phyloP scores from a whole-genome alignment of 2,113 vertebrate species.

The Perca flavescens region DNA sequence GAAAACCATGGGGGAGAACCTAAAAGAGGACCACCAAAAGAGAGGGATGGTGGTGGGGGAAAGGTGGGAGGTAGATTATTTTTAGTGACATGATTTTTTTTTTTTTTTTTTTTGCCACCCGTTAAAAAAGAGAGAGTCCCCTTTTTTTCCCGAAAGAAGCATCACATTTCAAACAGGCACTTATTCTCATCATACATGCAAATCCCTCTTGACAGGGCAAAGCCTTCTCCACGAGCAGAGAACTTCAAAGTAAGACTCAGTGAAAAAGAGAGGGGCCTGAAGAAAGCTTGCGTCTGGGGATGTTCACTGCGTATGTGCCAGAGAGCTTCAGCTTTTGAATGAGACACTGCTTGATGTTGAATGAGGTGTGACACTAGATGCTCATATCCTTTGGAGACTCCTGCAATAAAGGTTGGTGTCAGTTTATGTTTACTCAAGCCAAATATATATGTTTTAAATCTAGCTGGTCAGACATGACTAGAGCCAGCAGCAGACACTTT shows the following conservation, averaged over 20 bases:
- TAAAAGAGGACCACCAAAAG: slow-evolving; percentile 60
- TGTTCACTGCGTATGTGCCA: slow-evolving; percentile 40
- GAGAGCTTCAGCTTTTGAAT: slow-evolving; percentile 45
- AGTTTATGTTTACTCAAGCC: slow-evolving; percentile 31
- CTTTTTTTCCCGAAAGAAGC: slow-evolving; percentile 50
- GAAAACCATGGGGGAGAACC: slow-evolving; percentile 85
- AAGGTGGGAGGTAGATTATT: slow-evolving; percentile 47
- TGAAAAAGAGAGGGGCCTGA: slow-evolving; percentile 65
- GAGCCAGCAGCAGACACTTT: slow-evolving; percentile 8
- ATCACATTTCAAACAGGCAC: slow-evolving; percentile 78
- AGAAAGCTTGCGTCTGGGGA: slow-evolving; percentile 59
- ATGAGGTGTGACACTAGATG: slow-evolving; percentile 56
- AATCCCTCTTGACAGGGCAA: slow-evolving; percentile 83
- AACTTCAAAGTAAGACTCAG: slow-evolving; percentile 82
- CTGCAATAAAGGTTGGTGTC: slow-evolving; percentile 21
- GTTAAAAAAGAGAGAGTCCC: slow-evolving; percentile 53
- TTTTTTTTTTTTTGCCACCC: slow-evolving; percentile 30
- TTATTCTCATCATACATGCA: slow-evolving; percentile 86
- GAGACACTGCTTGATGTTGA: slow-evolving; percentile 43
- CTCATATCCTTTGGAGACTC: slow-evolving; percentile 39
- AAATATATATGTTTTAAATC: background rate
- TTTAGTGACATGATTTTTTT: slow-evolving; percentile 51
- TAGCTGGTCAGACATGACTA: slow-evolving; percentile 33
- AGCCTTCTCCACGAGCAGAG: slow-evolving; percentile 73
- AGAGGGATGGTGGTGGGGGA: slow-evolving; percentile 14